Evolutionary conservation across 2,888 invertebrate species (phyloP).

Genomic region (Abrostola triplasia): DNA sequence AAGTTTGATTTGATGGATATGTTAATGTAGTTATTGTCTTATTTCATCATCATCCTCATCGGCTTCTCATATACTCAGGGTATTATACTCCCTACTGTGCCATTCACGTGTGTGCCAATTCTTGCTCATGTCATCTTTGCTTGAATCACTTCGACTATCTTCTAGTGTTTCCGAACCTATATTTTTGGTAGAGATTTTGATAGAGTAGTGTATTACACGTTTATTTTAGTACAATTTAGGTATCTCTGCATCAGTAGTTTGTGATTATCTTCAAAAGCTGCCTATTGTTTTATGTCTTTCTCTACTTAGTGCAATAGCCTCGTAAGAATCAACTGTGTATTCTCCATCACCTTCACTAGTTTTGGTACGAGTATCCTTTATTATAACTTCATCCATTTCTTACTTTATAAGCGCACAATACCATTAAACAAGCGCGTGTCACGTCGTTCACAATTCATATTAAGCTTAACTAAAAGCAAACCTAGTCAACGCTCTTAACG

Average conservation of each 20-base stretch:
- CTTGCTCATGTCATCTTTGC: conserved; percentile 9
- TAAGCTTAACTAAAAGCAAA: conserved; percentile 41
- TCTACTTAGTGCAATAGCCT: not conserved
- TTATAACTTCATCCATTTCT: conserved; percentile 27
- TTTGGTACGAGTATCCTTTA: conserved; percentile 8
- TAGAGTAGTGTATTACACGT: conserved; percentile 2
- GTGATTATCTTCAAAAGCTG: not conserved
- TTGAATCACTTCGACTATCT: not conserved
- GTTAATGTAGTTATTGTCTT: conserved; percentile 7
- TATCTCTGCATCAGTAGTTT: too few relatives aligned
- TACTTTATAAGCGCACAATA: conserved; percentile 27
- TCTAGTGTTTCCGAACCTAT: not conserved
- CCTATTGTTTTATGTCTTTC: not conserved
- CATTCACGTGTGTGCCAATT: conserved; percentile 54
- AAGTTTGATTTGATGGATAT: too few relatives aligned
- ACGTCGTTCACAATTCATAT: conserved; percentile 19
- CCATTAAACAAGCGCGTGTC: conserved; percentile 16
- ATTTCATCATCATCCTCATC: not conserved
- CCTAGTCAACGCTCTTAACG: conserved; percentile 34
- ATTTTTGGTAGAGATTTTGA: conserved; percentile 1
- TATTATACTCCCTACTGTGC: conserved; percentile 54
- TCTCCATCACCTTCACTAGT: not conserved
- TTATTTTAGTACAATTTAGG: not conserved
- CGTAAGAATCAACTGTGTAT: not conserved
- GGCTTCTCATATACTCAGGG: conserved; percentile 39